Base-by-base conservation (phyloP, 2,888 invertebrate genomes). In the Chrysotoxum bicinctum region DNA sequence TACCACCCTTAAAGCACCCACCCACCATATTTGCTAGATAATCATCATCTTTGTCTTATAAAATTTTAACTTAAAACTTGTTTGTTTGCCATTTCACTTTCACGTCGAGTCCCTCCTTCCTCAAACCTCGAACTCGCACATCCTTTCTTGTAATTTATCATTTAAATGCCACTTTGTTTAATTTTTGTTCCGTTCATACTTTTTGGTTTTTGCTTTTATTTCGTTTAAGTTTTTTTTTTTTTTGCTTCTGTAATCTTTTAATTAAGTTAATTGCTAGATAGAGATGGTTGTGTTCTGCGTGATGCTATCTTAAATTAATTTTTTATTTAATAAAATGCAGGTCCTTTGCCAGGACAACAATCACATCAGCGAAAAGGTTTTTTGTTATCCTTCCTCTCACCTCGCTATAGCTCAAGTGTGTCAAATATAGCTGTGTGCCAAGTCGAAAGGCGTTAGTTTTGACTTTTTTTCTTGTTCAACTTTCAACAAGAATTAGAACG, bases 261-360 rank as follows among this genome's bases (percentile, higher is more conserved):
- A 66, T 66, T 66, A 66, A 66, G 66, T 66, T 66, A 50, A 66
- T 66, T 66, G 50, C 35, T 6, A 50, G 35, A 66, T 21, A 58
- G 58, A 58, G 21, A 58, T 8, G 19, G 66, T 10, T 35, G 14
- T 21, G 19, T 35, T 45, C n/a, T 66, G 35, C n/a, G 30, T 62
- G 35, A 66, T 66, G 16, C 35, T 50, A 66, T 66, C 66, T 66
- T 50, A 66, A 66, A 66, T 50, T 35, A 14, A 5, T 32, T 48
- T 66, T 66, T 16, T 30, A 19, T 62, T 43, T 26, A 14, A 40
- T 26, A 43, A 48, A 66, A 66, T 48, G 64, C 21, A 66, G 21
- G 48, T 48, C 48, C 64, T 66, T 66, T 43, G 3, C 14, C 1
- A 19, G 2, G 4, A 26, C 14, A 6, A 12, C n/a, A 64, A 9